Evolutionary conservation across 2,113 vertebrate species (phyloP), one percentile per base, ranked within the genome.

Genomic region (Noctilio leporinus): DNA sequence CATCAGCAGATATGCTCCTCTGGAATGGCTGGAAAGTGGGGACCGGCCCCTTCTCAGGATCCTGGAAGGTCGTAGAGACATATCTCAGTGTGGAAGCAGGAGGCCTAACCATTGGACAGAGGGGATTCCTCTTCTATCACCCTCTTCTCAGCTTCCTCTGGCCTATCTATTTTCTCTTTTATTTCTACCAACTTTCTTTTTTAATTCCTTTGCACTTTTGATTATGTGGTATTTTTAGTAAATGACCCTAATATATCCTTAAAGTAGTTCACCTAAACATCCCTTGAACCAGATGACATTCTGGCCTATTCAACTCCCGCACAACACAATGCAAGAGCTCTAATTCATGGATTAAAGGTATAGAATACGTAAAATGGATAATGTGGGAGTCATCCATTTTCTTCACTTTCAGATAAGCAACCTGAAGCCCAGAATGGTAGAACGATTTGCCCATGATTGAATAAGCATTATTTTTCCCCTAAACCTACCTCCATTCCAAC

Each of bases 1-100:
- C 99, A 7, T 99, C 99, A 22, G 99, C 98, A 4, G 99, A 99
- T 57, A 99, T 81, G 30, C 99, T 99, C 92, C 99, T 98, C 95
- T 99, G 99, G 90, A 99, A 99, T 0, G 99, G 99, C 96, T 99
- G 98, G 97, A 99, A 99, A 92, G 99, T 99, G 33, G 99, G 99
- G 69, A 97, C 97, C 3, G 98, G 98, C 8, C 99, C 99, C 98
- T 99, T 99, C 96, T 99, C 99, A 1, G 99, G 99, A 95, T 99
- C 99, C 99, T 99, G 94, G 76, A 65, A 93, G 11, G 70, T 0
- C 16, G 40, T 0, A 91, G 57, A 95, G 35, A 80, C 7, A 33
- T 19, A 35, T 1, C 38, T 95, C 72, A 96, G 40, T 20, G 53
- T 51, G 1, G 35, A 83, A 47, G 28, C 55, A 70, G 84, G 47